Conservation (phyloP, 1,140 invertebrate species). For the Cherax destructor region DNA sequence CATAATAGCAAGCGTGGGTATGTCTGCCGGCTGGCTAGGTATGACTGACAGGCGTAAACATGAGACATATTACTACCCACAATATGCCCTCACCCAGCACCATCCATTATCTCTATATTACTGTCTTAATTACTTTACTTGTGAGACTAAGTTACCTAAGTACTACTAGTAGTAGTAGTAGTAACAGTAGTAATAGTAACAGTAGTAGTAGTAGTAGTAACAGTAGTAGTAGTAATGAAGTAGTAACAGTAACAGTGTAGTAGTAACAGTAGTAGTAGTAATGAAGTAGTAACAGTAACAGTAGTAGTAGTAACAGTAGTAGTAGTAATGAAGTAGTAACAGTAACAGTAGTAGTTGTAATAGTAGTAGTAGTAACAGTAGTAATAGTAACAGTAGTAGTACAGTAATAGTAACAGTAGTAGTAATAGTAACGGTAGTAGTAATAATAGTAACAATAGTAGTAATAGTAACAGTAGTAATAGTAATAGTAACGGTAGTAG, state of each 20-base stretch:
- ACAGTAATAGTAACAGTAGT: too few species aligned
- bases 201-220: not conserved
- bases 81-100: not conserved
- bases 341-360: too few species aligned
- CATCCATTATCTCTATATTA: not conserved
- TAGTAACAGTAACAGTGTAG: not conserved
- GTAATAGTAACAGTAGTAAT: too few species aligned
- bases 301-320: too few species aligned
- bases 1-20: not conserved
- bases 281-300: too few species aligned
- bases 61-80: not conserved
- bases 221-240: not conserved
- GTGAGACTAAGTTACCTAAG: not conserved
- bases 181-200: not conserved
- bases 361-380: too few species aligned
- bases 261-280: too few species aligned
- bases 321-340: too few species aligned
- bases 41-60: constrained; percentile 3
- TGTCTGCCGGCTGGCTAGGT: not conserved
- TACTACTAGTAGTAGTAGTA: not conserved
- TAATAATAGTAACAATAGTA: too few species aligned
- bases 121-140: not conserved
- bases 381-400: too few species aligned
- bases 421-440: too few species aligned
- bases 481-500: too few species aligned